Evolutionary conservation across 2,797 vertebrate genomes (phyloP).

Genomic region (Lindbergichthys nudifrons): DNA sequence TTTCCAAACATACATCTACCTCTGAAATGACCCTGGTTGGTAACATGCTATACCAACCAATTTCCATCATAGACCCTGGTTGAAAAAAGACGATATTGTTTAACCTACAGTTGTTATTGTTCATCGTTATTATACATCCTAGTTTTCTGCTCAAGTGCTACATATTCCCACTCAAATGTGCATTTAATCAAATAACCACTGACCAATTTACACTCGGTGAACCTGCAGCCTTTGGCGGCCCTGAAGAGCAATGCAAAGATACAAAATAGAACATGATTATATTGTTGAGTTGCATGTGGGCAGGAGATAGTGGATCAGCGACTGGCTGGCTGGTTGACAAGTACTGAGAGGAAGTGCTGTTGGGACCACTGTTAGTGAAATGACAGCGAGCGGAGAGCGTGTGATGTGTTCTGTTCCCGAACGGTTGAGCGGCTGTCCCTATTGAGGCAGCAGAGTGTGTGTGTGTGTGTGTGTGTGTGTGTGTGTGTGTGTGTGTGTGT

Average conservation of each 20-base stretch:
- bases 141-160: constrained; percentile 4
- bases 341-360: constrained; percentile 63
- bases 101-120: background rate
- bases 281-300: constrained; percentile 24
- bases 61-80: too few relatives aligned
- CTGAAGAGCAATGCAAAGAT: constrained; percentile 10
- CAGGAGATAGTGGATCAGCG: constrained; percentile 72
- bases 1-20: background rate
- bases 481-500: constrained; percentile 13
- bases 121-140: constrained; percentile 15
- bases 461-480: constrained; percentile 27
- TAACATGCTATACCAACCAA: too few relatives aligned
- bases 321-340: constrained; percentile 77
- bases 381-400: constrained; percentile 86
- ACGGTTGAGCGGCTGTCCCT: constrained; percentile 79
- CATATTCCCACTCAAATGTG: constrained; percentile 13
- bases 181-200: constrained; percentile 35
- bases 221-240: background rate
- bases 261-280: background rate
- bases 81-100: background rate
- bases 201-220: constrained; percentile 21
- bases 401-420: constrained; percentile 89
- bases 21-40: background rate
- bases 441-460: constrained; percentile 35
- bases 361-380: constrained; percentile 80